Base-by-base conservation (phyloP, 2,113 vertebrate species). In the Mellivora capensis region DNA sequence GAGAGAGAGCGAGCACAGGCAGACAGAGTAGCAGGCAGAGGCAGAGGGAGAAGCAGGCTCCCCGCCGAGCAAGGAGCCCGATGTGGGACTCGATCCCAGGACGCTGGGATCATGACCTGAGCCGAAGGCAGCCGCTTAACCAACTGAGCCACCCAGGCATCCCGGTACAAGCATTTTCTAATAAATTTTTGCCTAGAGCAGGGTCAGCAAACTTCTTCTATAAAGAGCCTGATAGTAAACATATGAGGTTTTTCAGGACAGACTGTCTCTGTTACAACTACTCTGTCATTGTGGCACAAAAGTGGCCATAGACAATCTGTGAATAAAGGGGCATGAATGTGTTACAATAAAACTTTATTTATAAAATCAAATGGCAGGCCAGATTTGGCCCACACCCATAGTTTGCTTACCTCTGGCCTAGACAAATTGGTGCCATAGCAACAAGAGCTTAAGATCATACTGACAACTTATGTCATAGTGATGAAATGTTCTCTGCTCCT, bases 141-240 rank as follows among this genome's bases (percentile, higher is more conserved):
- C n/a, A n/a, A n/a, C n/a, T n/a, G n/a, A n/a, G n/a, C n/a, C n/a
- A n/a, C n/a, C n/a, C n/a, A n/a, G n/a, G n/a, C n/a, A n/a, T n/a
- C n/a, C n/a, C n/a, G n/a, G n/a, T n/a, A 18, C n/a, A 81, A 93
- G 47, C 49, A 91, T 91, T 94, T 96, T 81, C 21, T 64, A 80
- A 77, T 59, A 72, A 81, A 89, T 52, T 85, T 25, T 69, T 91
- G 59, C 49, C 11, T 82, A 39, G 20, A 83, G 31, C 39, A 81
- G 10, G 21, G 37, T 49, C 37, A 54, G 64, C n/a, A 64, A 90
- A 86, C 13, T 29, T 80, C 85, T 91, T 77, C 74, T 82, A 34
- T 71, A 80, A 64, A 80, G 44, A 23, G 14, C n/a, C 61, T 39
- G 3, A 79, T 47, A 81, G 62, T 74, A 81, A 96, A 90, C 81